Conservation (phyloP, 2,888 invertebrate species). For the Cataglyphis cursor region DNA sequence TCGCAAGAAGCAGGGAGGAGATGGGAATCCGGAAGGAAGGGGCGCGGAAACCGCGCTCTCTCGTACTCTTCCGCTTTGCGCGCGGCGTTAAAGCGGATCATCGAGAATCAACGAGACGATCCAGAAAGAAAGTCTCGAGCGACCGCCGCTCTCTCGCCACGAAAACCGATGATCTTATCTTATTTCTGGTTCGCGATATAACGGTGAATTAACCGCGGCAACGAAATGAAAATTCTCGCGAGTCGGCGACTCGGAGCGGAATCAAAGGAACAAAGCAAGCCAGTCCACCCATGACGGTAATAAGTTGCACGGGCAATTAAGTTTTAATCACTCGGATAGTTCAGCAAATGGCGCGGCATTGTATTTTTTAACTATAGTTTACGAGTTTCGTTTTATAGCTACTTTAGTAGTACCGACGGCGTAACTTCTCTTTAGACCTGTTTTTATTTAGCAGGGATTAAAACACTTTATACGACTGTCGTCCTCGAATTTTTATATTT, state of each 20-base stretch:
- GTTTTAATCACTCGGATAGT: constrained; percentile 20
- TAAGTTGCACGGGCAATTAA: constrained; percentile 31
- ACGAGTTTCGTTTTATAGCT: constrained; percentile 5
- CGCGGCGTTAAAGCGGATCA: constrained; percentile 57
- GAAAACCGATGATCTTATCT: constrained; percentile 44
- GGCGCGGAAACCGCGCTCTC: constrained; percentile 47
- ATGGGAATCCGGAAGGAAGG: constrained; percentile 30
- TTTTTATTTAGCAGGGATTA: not conserved
- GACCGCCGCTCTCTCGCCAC: constrained; percentile 21
- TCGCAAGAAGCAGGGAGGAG: constrained; percentile 54
- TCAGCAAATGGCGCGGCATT: not conserved
- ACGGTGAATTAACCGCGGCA: constrained; percentile 23
- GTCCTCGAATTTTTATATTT: not conserved
- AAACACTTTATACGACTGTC: not conserved
- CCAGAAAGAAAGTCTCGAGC: constrained; percentile 39
- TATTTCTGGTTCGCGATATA: constrained; percentile 32
- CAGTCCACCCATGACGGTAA: constrained; percentile 12
- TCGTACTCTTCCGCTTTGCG: constrained; percentile 38
- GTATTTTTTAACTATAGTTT: not conserved
- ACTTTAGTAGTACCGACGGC: not conserved
- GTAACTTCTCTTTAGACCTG: not conserved
- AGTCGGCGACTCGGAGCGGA: not conserved
- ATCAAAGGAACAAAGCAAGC: constrained; percentile 20
- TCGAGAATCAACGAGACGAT: constrained; percentile 48
- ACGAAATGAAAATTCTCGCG: constrained; percentile 34